Evolutionary conservation across 2,888 invertebrate genomes (phyloP).

Genomic region (Brassicogethes aeneus): DNA sequence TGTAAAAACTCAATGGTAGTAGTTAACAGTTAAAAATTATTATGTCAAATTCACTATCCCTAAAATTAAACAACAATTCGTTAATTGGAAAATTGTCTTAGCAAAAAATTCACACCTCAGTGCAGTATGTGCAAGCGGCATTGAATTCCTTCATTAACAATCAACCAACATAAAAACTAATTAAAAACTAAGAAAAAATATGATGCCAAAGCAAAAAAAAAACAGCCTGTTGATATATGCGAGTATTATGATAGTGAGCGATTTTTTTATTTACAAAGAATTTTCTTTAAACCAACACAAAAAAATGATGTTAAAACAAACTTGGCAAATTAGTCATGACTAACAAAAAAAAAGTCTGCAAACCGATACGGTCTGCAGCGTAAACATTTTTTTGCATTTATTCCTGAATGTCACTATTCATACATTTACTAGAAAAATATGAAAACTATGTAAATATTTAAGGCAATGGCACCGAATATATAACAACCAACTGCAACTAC

Average conservation of each 20-base stretch:
- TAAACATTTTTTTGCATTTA: constrained; percentile 14
- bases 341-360: constrained; percentile 9
- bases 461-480: constrained; percentile 30
- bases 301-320: not conserved
- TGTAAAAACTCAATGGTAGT: too few species aligned
- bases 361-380: constrained; percentile 24
- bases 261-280: constrained; percentile 15
- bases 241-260: constrained; percentile 20
- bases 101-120: too few species aligned
- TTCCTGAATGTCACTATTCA: constrained; percentile 19
- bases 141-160: too few species aligned
- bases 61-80: too few species aligned
- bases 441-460: constrained; percentile 29
- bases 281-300: constrained; percentile 5
- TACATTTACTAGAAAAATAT: constrained; percentile 31
- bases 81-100: too few species aligned
- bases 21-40: too few species aligned
- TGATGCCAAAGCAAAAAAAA: constrained; percentile 19
- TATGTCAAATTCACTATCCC: too few species aligned
- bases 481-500: constrained; percentile 19
- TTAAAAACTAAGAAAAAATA: too few species aligned
- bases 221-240: constrained; percentile 16
- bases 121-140: too few species aligned
- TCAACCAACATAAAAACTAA: too few species aligned
- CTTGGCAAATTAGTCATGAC: constrained; percentile 2